A percentile compares a stretch with the other conserved stretches of the same genome.
These are phyloP conservation scores for Crambe crambe DNA, from an alignment of 37 sponge, comb jelly and placozoan genomes.

Conservation along the genomic window DNA sequence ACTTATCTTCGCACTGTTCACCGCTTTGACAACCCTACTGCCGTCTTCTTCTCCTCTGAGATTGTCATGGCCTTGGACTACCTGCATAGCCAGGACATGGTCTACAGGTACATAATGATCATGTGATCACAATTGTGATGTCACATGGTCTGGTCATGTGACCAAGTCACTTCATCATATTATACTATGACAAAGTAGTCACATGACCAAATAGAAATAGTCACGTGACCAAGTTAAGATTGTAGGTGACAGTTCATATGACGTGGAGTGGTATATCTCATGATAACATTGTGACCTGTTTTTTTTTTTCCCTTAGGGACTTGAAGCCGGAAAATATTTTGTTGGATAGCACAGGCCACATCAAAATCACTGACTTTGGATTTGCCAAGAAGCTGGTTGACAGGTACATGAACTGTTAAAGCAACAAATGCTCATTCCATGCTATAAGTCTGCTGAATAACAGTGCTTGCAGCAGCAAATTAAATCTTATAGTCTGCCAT, in stretches of 20 bases:
- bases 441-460: not conserved
- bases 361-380: slow-evolving; percentile 92
- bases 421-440: no score
- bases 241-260: no score
- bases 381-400: slow-evolving; percentile 86
- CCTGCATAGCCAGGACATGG: slow-evolving; percentile 82
- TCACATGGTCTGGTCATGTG: no score
- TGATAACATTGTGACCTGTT: no score
- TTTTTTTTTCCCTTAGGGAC: slow-evolving; percentile 41
- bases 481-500: not conserved
- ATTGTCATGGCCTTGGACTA: slow-evolving; percentile 93
- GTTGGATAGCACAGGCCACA: slow-evolving; percentile 79
- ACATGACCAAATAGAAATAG: no score
- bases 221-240: not conserved
- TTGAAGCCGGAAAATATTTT: slow-evolving; percentile 95
- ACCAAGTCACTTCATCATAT: no score
- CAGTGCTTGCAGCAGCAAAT: not conserved
- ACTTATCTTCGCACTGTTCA: slow-evolving; percentile 86
- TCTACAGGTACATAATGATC: slow-evolving; percentile 61
- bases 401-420: slow-evolving; percentile 64
- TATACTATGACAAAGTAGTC: no score
- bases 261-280: no score
- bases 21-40: slow-evolving; percentile 67
- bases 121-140: not conserved
- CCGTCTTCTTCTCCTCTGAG: slow-evolving; percentile 88